Conservation (phyloP, 1,140 invertebrate species). For the Orchesella cincta region DNA sequence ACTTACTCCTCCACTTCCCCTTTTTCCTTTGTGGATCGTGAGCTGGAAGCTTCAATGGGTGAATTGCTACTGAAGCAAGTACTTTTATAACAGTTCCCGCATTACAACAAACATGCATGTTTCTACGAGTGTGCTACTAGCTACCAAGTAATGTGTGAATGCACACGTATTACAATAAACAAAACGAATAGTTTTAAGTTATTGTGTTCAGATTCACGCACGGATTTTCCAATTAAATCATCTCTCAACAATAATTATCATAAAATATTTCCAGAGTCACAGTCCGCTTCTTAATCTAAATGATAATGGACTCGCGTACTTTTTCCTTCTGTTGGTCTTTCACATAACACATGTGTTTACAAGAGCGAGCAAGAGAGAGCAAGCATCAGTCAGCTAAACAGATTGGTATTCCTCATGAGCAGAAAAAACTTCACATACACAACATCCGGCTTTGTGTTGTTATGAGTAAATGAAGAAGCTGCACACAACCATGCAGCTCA, state of each 20-base stretch:
- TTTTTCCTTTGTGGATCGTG: too few relatives aligned
- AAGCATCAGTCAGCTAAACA: not conserved
- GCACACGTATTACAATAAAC: not conserved
- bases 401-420: slow-evolving; percentile 4
- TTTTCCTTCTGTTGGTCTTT: not conserved
- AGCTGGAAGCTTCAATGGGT: too few relatives aligned
- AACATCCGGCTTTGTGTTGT: slow-evolving; percentile 10
- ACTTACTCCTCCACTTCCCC: too few relatives aligned
- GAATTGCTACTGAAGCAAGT: too few relatives aligned
- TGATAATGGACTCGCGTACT: slow-evolving; percentile 14
- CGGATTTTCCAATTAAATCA: slow-evolving; percentile 26
- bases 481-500: not conserved
- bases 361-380: not conserved
- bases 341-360: not conserved
- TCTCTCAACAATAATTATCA: slow-evolving; percentile 29
- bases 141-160: not conserved
- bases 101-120: too few relatives aligned
- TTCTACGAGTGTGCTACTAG: too few relatives aligned
- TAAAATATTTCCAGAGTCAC: slow-evolving; percentile 24
- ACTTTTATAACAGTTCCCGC: too few relatives aligned
- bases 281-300: slow-evolving; percentile 22
- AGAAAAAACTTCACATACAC: not conserved
- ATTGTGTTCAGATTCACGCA: not conserved
- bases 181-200: not conserved
- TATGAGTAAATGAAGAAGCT: not conserved